Evolutionary conservation across 1,140 invertebrate genomes (phyloP).

Genomic region (Apis mellifera): DNA sequence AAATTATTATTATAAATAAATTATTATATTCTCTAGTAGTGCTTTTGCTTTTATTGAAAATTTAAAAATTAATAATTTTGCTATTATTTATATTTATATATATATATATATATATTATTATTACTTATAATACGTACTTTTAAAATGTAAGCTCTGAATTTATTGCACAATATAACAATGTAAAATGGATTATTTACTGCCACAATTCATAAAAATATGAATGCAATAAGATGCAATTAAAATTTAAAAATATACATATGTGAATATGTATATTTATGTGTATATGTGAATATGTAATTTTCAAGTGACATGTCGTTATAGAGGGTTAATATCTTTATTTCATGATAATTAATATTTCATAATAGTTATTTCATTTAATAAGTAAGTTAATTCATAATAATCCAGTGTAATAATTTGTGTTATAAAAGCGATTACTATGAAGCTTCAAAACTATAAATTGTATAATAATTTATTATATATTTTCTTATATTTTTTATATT

Average conservation of each 20-base stretch:
- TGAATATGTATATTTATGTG: neutral
- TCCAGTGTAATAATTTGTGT: constrained; percentile 30
- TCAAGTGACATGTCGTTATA: neutral
- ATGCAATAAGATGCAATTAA: neutral
- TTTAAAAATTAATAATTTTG: neutral
- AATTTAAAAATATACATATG: neutral
- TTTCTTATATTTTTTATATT: constrained; percentile 20
- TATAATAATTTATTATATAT: neutral
- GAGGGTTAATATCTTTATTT: constrained; percentile 5
- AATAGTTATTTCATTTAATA: constrained; percentile 9
- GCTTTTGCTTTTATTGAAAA: neutral
- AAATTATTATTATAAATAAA: neutral
- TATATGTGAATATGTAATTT: neutral
- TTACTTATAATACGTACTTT: no score
- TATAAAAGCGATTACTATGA: constrained; percentile 33
- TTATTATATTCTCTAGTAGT: neutral
- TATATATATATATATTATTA: no score
- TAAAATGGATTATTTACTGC: neutral
- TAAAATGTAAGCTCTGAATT: no score
- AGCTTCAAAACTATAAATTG: neutral
- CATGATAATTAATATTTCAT: constrained; percentile 19
- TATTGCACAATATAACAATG: no score
- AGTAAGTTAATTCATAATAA: constrained; percentile 21
- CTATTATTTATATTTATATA: no score
- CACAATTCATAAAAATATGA: neutral